Percentiles rank a stretch among this genome's conserved stretches.
Conservation (phyloP, 2,113 vertebrate genomes). For the Malurus alboscapulatus region DNA sequence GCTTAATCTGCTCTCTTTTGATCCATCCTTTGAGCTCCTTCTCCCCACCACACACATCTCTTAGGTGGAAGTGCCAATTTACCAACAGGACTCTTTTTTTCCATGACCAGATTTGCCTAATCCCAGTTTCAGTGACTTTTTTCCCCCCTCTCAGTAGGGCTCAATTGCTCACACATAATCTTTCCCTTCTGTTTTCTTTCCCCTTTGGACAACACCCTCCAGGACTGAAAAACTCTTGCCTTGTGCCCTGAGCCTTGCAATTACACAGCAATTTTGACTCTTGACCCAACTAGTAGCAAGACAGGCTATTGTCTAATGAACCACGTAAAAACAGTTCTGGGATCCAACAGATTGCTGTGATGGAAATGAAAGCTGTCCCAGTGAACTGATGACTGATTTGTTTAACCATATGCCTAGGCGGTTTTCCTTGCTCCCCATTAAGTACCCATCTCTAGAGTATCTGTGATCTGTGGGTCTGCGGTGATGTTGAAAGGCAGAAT, state of each 20-base stretch:
- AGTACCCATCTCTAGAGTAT: not conserved
- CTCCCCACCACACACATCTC: not conserved
- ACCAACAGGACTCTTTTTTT: slow-evolving; percentile 38
- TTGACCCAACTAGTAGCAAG: slow-evolving; percentile 27
- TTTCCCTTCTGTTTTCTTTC: slow-evolving; percentile 46
- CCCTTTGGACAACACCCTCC: not conserved
- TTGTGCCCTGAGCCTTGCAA: slow-evolving; percentile 31
- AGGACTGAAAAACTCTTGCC: slow-evolving; percentile 39
- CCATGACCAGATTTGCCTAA: slow-evolving; percentile 51
- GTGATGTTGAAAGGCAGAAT: not conserved
- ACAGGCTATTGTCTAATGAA: slow-evolving; percentile 40
- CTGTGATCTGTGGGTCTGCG: not conserved
- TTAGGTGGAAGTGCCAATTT: slow-evolving; percentile 9
- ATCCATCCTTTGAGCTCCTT: not conserved
- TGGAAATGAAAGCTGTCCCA: slow-evolving; percentile 9
- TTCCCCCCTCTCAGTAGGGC: slow-evolving; percentile 16
- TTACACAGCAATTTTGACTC: slow-evolving; percentile 57
- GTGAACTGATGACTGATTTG: slow-evolving; percentile 18
- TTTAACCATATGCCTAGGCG: not conserved
- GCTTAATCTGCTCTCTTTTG: not conserved
- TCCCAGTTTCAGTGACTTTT: slow-evolving; percentile 34
- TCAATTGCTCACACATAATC: slow-evolving; percentile 28
- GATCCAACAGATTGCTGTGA: slow-evolving; percentile 2
- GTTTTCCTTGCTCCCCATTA: not conserved
- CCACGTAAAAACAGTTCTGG: slow-evolving; percentile 8